Evolutionary conservation across 2,797 vertebrate species (phyloP), one percentile per base, ranked within the genome.

Genomic region (Phoeniculus purpureus): DNA sequence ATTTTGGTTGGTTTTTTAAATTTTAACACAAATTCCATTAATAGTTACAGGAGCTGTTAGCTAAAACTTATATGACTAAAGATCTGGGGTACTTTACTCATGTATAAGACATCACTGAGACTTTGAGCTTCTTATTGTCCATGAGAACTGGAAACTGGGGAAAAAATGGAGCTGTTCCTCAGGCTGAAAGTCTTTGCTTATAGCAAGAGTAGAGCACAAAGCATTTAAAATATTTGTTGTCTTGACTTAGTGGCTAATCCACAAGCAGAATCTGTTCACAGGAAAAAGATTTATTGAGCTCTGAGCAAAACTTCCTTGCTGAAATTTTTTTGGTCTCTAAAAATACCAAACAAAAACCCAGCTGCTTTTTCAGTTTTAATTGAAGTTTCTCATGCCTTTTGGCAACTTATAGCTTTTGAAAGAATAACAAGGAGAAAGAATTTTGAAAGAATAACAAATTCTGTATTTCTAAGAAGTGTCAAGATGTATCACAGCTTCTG

Each of bases 381-480:
- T 26, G 43, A 93, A 64, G 11, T 54, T 25, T 78, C 18, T n/a
- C 16, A 29, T 31, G 26, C 13, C 37, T 67, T 55, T 76, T 52
- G 66, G 55, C 34, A 60, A 83, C 60, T 47, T 64, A 72, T 13
- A 67, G 34, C 21, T 86, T 72, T 58, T 83, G 51, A 71, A 83
- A 55, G 82, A 84, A 84, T 89, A 71, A 70, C 21, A 76, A 56
- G n/a, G n/a, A n/a, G n/a, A n/a, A n/a, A n/a, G n/a, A n/a, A n/a
- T 86, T 72, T 58, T 83, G 51, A 71, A 83, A 55, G 82, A 84
- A 84, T 89, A 71, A 70, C 21, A 76, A 56, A n/a, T n/a, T n/a
- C 31, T 18, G 3, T 60, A 5, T 81, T 79, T n/a, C 3, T 51
- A 81, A 75, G 67, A 54, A 50, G 3, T 31, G 5, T 74, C 40